Conservation (phyloP, 1,140 invertebrate species). For the Tenebrio molitor region DNA sequence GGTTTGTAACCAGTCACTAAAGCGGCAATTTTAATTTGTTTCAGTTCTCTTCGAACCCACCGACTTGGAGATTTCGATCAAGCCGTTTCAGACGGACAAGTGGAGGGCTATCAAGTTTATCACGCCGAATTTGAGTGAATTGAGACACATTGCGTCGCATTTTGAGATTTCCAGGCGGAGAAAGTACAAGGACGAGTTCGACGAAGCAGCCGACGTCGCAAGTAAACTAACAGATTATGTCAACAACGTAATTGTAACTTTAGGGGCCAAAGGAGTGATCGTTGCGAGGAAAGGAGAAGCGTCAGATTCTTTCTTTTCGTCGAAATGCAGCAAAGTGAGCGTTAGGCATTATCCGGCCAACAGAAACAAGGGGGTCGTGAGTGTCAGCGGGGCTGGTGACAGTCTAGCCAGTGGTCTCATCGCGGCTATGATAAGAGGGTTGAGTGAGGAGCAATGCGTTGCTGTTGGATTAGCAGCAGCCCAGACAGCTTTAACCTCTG, state of each 20-base stretch:
- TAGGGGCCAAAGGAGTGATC: constrained; percentile 71
- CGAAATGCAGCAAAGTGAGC: constrained; percentile 45
- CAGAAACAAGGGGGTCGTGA: constrained; percentile 67
- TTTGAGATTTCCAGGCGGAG: constrained; percentile 50
- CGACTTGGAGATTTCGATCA: constrained; percentile 72
- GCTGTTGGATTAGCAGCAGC: constrained; percentile 71
- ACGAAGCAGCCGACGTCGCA: constrained; percentile 53
- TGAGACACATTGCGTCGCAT: constrained; percentile 70
- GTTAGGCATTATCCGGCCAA: constrained; percentile 68
- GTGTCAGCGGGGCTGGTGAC: constrained; percentile 77
- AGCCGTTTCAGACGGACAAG: constrained; percentile 69
- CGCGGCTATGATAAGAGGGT: constrained; percentile 67
- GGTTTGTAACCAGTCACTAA: neutral
- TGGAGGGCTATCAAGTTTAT: constrained; percentile 71
- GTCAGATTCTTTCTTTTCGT: constrained; percentile 49
- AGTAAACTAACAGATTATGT: constrained; percentile 62
- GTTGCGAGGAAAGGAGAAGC: constrained; percentile 63
- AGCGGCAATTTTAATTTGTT: constrained; percentile 57
- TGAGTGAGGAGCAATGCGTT: constrained; percentile 68
- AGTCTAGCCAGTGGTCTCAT: constrained; percentile 75
- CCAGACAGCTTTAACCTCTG: constrained; percentile 66
- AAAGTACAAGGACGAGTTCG: constrained; percentile 56
- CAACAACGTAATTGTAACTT: constrained; percentile 72
- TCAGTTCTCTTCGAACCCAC: constrained; percentile 81
- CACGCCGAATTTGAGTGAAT: constrained; percentile 82